Base-by-base conservation (phyloP, 2,888 invertebrate species). In the Subacronicta megacephala region DNA sequence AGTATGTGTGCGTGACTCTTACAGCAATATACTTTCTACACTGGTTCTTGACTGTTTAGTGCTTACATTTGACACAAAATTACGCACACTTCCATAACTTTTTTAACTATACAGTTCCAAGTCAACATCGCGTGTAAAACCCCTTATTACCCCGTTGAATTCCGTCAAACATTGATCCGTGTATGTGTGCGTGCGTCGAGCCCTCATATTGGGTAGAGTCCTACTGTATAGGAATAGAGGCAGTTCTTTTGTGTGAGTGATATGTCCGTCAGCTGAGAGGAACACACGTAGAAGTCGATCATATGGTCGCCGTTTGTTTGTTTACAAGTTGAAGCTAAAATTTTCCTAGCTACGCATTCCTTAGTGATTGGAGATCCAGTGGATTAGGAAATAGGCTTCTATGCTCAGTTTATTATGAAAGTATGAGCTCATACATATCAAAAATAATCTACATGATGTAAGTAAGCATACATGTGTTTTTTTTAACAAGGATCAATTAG, bases 211-310 rank as follows among this genome's bases (percentile, higher is more conserved):
- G 23, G 7, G 0, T 9, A 36, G 23, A 20, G n/a, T 23, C 13
- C 12, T 23, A 26, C 26, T 26, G 10, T 26, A n/a, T n/a, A 23
- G 26, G 1, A 26, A 26, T 23, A 23, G 10, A 3, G 10, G 26
- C 26, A 10, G 26, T 26, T 26, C 26, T 26, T 26, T 35, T 13
- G 44, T 45, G 40, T 56, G 40, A 17, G 42, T 44, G 7, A 23
- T 15, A 15, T 44, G 26, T 37, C 29, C 17, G 37, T 2, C 7
- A 15, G 26, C 42, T 7, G 5, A 10, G 12, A 12, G 46, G 47
- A 53, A 72, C 77, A 67, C 63, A 75, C 62, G 62, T 18, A 31
- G 15, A 42, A 46, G 37, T 9, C 50, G 44, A 67, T 66, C 58
- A 63, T 60, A 46, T 59, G 75, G 42, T 55, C 40, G 26, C 31